Percentiles rank a stretch among this genome's conserved stretches.
phyloP scores from a whole-genome alignment of 2,113 vertebrate species.

The Caloenas nicobarica region DNA sequence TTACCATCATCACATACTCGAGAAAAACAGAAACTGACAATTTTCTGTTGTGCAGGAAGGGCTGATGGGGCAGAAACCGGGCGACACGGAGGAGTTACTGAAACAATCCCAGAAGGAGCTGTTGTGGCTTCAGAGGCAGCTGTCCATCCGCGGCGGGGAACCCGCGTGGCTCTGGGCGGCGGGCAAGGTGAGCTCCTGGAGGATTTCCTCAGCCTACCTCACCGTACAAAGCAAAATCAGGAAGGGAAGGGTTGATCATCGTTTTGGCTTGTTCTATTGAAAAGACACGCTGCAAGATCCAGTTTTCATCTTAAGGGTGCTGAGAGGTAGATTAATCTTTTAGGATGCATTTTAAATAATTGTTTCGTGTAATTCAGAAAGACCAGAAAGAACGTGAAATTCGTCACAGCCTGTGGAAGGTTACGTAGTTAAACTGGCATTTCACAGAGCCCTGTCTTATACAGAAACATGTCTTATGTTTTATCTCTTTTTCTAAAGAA shows the following conservation, averaged over 20 bases:
- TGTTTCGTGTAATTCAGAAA: background rate
- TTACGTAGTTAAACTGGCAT: background rate
- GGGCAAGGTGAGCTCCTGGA: conserved; percentile 67
- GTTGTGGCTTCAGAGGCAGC: conserved; percentile 73
- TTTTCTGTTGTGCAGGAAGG: conserved; percentile 55
- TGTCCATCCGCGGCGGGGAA: conserved; percentile 61
- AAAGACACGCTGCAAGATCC: background rate
- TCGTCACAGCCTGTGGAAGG: background rate
- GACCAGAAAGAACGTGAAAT: background rate
- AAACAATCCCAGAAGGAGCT: conserved; percentile 73
- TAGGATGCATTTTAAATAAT: background rate
- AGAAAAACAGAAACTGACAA: background rate
- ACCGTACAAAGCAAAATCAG: background rate
- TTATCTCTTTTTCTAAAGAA: background rate
- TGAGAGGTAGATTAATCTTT: background rate
- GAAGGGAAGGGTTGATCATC: background rate
- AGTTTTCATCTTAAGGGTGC: background rate
- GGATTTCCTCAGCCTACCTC: background rate
- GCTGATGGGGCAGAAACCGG: conserved; percentile 72
- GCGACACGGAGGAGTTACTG: conserved; percentile 67
- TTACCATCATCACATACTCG: background rate
- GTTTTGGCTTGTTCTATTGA: background rate
- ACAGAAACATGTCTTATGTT: background rate
- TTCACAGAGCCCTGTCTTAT: background rate
- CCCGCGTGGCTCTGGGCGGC: conserved; percentile 50